Percentiles rank a stretch among this genome's conserved stretches.
Conservation (phyloP, 1,140 invertebrate genomes). For the Diabrotica virgifera region DNA sequence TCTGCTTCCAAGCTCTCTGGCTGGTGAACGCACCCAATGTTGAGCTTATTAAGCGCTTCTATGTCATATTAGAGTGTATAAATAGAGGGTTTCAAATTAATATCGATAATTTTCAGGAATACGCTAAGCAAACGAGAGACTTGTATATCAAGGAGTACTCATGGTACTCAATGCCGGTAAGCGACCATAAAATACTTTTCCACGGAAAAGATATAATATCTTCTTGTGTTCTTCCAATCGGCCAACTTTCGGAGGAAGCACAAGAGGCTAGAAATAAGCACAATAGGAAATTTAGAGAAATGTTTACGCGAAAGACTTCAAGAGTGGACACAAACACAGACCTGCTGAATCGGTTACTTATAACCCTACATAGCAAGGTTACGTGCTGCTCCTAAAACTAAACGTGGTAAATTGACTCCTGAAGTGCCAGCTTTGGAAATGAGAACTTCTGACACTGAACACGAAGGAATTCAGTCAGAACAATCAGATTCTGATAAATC, state of each 20-base stretch:
- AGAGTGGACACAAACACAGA: neutral
- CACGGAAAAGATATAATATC: too few relatives aligned
- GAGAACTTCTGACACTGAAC: neutral
- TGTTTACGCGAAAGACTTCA: neutral
- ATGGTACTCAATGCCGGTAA: conserved; percentile 8
- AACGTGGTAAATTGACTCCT: neutral
- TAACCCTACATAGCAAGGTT: conserved; percentile 4
- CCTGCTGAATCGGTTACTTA: conserved; percentile 2
- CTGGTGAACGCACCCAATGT: too few relatives aligned
- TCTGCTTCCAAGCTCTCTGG: too few relatives aligned
- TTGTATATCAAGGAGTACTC: conserved; percentile 5
- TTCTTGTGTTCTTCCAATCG: too few relatives aligned
- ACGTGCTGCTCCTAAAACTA: neutral
- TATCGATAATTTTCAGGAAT: conserved; percentile 7
- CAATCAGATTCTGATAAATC: too few relatives aligned
- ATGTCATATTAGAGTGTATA: conserved; percentile 7
- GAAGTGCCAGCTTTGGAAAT: too few relatives aligned
- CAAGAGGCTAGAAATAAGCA: too few relatives aligned
- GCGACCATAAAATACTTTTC: too few relatives aligned
- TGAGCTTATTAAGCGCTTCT: conserved; percentile 7
- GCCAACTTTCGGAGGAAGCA: too few relatives aligned
- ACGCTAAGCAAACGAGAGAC: neutral
- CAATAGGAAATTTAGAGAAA: conserved; percentile 6
- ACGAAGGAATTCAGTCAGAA: too few relatives aligned
- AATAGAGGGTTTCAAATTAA: conserved; percentile 10